Conservation (phyloP, 2,113 vertebrate species). For the Megaceryle maxima region DNA sequence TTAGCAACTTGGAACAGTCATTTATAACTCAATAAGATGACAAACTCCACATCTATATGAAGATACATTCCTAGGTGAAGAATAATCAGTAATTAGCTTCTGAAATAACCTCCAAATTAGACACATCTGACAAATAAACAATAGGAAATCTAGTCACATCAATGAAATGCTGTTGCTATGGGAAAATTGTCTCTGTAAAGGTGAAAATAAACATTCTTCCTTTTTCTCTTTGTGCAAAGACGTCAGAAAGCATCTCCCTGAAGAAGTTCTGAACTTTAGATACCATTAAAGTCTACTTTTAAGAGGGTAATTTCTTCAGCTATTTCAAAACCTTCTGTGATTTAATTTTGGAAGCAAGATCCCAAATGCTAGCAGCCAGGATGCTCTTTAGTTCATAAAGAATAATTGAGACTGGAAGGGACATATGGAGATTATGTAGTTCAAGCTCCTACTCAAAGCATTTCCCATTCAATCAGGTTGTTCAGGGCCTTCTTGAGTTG, state of each 20-base stretch:
- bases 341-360: not conserved
- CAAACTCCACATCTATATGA: not conserved
- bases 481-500: not conserved
- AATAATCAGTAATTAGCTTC: not conserved
- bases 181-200: not conserved
- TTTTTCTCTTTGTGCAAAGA: not conserved
- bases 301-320: not conserved
- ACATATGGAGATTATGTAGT: fast-evolving
- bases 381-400: not conserved
- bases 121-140: constrained; percentile 33
- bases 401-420: not conserved
- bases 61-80: not conserved
- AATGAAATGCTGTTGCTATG: constrained; percentile 37
- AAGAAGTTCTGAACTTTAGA: not conserved
- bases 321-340: not conserved
- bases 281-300: not conserved
- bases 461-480: not conserved
- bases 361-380: not conserved
- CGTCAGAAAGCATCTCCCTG: not conserved
- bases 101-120: constrained; percentile 40
- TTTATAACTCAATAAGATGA: not conserved
- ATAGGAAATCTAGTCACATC: not conserved
- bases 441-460: not conserved
- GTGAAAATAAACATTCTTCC: not conserved
- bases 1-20: not conserved